These are phyloP conservation scores for Thryonomys swinderianus DNA, from an alignment of 2,113 vertebrate genomes.

Conservation along the genomic window DNA sequence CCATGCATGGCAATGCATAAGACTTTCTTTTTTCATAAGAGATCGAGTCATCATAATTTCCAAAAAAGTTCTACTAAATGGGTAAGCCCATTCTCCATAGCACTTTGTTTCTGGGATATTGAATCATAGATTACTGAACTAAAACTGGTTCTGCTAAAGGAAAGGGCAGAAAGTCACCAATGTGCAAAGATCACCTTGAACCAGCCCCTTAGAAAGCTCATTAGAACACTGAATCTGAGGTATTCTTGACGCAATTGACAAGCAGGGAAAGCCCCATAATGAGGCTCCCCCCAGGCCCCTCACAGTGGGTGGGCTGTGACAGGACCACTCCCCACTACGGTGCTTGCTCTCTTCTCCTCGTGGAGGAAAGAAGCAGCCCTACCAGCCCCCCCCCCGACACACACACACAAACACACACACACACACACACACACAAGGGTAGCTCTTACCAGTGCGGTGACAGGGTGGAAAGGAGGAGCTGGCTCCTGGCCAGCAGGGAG, in stretches of 20 bases:
- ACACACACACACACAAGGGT: background rate
- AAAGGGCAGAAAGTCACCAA: constrained; percentile 10
- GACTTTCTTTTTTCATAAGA: constrained; percentile 4
- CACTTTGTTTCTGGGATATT: background rate
- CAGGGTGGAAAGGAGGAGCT: background rate
- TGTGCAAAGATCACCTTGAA: constrained; percentile 29
- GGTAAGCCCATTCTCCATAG: constrained; percentile 8
- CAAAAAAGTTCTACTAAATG: constrained; percentile 32
- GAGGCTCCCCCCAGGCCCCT: background rate
- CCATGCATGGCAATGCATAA: constrained; percentile 39
- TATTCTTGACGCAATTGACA: background rate
- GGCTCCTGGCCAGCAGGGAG: background rate
- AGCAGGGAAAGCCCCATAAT: constrained; percentile 20
- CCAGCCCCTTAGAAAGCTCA: background rate
- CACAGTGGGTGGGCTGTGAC: background rate
- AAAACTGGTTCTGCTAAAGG: constrained; percentile 13
- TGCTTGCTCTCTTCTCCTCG: background rate
- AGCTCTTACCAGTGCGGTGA: background rate
- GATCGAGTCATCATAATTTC: constrained; percentile 52
- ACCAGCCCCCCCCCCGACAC: background rate
- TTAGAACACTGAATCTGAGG: background rate
- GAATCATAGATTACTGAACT: constrained; percentile 30
- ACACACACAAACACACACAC: too few species aligned
- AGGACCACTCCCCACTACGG: background rate
- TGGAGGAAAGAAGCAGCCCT: background rate